Evolutionary conservation across 2,888 invertebrate species (phyloP).

Genomic region (Blera fallax): DNA sequence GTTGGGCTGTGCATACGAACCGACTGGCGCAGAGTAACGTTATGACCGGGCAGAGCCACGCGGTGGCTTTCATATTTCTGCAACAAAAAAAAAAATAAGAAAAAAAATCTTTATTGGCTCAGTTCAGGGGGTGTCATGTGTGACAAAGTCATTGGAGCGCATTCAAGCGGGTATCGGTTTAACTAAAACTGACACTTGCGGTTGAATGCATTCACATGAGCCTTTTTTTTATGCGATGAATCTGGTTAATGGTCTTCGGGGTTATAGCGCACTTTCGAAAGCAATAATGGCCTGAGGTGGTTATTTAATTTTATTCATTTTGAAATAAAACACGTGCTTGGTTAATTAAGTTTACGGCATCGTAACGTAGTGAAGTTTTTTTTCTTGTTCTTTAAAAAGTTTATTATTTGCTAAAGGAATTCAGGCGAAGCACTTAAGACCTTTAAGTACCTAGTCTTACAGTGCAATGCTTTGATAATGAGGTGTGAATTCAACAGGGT

Average conservation of each 20-base stretch:
- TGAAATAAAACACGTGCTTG: not conserved
- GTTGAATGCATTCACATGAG: constrained; percentile 32
- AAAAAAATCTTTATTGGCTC: not conserved
- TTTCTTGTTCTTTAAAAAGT: not conserved
- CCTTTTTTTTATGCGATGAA: not conserved
- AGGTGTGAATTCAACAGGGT: too few species aligned
- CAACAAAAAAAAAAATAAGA: constrained; percentile 59
- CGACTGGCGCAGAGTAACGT: constrained; percentile 80
- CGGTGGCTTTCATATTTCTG: constrained; percentile 81
- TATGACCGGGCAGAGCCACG: constrained; percentile 81
- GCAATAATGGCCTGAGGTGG: constrained; percentile 6
- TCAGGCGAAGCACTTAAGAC: too few species aligned
- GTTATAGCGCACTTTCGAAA: not conserved
- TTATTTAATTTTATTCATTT: constrained; percentile 7
- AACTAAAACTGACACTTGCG: constrained; percentile 51
- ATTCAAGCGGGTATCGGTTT: constrained; percentile 26
- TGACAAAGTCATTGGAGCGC: not conserved
- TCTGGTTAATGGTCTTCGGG: constrained; percentile 27
- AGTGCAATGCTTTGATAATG: too few species aligned
- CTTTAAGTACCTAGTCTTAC: too few species aligned
- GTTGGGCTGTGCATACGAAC: constrained; percentile 80
- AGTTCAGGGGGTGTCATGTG: not conserved
- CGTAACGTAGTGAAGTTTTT: not conserved
- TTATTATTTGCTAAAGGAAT: too few species aligned
- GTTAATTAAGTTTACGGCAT: not conserved